Evolutionary conservation across 2,113 vertebrate genomes (phyloP).

Genomic region (Ia io): DNA sequence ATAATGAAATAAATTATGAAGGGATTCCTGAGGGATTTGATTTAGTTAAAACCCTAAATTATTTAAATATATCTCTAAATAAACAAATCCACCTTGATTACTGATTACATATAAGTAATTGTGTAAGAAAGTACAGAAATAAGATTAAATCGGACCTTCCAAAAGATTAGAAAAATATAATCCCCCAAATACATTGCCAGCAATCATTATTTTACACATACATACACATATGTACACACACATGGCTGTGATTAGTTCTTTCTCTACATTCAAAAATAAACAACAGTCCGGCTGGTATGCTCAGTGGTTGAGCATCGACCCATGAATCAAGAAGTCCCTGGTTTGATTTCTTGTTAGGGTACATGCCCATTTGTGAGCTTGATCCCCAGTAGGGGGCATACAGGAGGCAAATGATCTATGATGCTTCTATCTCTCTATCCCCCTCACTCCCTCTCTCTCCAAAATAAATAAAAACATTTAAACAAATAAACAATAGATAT

Average conservation of each 20-base stretch:
- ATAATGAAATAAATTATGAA: neutral
- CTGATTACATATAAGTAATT: neutral
- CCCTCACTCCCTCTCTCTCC: no score
- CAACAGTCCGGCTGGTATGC: no score
- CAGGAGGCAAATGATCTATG: no score
- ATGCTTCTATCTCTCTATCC: no score
- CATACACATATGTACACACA: neutral
- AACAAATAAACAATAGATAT: neutral
- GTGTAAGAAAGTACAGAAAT: neutral
- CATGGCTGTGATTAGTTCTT: neutral
- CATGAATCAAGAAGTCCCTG: no score
- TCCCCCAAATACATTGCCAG: no score
- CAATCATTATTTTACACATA: neutral
- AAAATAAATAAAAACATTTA: no score
- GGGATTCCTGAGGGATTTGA: neutral
- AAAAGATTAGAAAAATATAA: neutral
- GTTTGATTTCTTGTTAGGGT: no score
- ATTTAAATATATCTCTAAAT: neutral
- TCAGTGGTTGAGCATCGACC: no score
- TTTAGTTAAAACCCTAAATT: neutral
- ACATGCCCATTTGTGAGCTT: no score
- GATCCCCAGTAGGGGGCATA: no score
- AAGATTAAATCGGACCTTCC: neutral
- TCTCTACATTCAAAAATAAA: neutral
- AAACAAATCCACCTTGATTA: neutral